phyloP scores from a whole-genome alignment of 1,140 invertebrate genomes.

The Tetramorium simillimum region DNA sequence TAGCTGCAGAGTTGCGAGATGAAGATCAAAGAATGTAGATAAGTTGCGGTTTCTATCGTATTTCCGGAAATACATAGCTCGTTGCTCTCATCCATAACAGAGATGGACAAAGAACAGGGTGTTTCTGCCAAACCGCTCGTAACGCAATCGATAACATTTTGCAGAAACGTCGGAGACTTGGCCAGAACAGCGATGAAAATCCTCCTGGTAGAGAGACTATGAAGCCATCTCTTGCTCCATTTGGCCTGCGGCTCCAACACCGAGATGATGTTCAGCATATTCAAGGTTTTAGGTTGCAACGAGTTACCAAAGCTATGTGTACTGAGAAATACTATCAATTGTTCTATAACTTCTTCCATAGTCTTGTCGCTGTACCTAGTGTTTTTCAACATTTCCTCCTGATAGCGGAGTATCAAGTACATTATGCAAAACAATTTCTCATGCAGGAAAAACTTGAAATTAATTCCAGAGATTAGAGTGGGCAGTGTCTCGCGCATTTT shows the following conservation, averaged over 20 bases:
- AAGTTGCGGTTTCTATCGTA: slow-evolving; percentile 80
- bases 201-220: slow-evolving; percentile 77
- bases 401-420: slow-evolving; percentile 78
- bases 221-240: slow-evolving; percentile 82
- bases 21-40: slow-evolving; percentile 80
- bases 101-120: slow-evolving; percentile 72
- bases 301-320: slow-evolving; percentile 66
- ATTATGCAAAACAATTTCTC: slow-evolving; percentile 82
- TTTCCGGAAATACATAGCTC: slow-evolving; percentile 82
- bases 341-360: slow-evolving; percentile 81
- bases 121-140: slow-evolving; percentile 73
- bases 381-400: slow-evolving; percentile 80
- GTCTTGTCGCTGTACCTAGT: slow-evolving; percentile 75
- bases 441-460: slow-evolving; percentile 82
- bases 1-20: slow-evolving; percentile 78
- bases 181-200: slow-evolving; percentile 74
- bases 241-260: slow-evolving; percentile 80
- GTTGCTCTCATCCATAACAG: slow-evolving; percentile 77
- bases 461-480: slow-evolving; percentile 79
- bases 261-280: slow-evolving; percentile 79
- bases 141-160: slow-evolving; percentile 71
- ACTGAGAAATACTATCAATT: slow-evolving; percentile 80
- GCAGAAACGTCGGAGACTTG: slow-evolving; percentile 79
- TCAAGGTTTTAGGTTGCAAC: slow-evolving; percentile 74
- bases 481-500: slow-evolving; percentile 78